A percentile compares a stretch with the other conserved stretches of the same genome.
Evolutionary conservation across 2,888 invertebrate genomes (phyloP).

Genomic region (Megamerina dolium): DNA sequence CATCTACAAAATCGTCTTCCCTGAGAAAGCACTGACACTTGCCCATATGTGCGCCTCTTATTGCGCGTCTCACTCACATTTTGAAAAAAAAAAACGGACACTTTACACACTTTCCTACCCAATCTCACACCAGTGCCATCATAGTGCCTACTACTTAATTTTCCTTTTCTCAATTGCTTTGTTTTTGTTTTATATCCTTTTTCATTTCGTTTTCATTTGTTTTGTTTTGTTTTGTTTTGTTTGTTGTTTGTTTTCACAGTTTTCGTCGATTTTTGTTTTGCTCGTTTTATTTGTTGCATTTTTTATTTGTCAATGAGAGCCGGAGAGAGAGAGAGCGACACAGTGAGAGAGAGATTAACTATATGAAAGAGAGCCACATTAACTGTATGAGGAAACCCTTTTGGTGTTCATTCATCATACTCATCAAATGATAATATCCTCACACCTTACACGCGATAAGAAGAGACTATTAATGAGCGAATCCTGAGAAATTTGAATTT

Average conservation of each 20-base stretch:
- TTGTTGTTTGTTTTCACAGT: constrained; percentile 12
- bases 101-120: no score
- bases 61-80: not conserved
- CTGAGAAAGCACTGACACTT: no score
- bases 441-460: no score
- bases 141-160: constrained; percentile 2
- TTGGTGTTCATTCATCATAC: no score
- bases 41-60: not conserved
- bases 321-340: not conserved
- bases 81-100: not conserved
- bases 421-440: no score
- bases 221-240: constrained; percentile 15
- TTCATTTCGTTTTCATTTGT: constrained; percentile 7
- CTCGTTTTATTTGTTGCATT: constrained; percentile 21
- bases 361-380: not conserved
- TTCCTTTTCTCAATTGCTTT: constrained; percentile 1
- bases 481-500: no score
- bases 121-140: no score
- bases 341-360: not conserved
- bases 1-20: no score
- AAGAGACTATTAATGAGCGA: no score
- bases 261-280: constrained; percentile 20
- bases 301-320: constrained; percentile 3
- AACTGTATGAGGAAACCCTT: no score
- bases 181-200: constrained; percentile 13